phyloP scores from a whole-genome alignment of 2,888 invertebrate genomes.

The Chaitophorus viminalis region DNA sequence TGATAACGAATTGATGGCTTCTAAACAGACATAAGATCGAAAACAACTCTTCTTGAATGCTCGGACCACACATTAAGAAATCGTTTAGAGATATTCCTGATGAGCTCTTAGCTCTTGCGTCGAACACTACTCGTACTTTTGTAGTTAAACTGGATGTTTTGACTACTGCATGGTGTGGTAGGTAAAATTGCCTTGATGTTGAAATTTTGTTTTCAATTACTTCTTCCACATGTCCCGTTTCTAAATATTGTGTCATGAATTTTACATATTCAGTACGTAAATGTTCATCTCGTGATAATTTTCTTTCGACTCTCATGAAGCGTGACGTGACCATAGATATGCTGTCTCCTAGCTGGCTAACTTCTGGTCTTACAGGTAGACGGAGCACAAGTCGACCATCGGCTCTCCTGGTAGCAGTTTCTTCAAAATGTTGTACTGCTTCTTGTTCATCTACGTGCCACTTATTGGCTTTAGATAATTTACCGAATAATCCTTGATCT shows the following conservation, averaged over 20 bases:
- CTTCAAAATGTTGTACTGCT: constrained; percentile 9
- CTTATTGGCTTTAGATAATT: not conserved
- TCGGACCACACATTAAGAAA: constrained; percentile 59
- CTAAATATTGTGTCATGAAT: constrained; percentile 27
- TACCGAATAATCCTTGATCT: no score
- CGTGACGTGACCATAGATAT: not conserved
- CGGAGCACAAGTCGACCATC: not conserved
- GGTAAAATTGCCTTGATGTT: not conserved
- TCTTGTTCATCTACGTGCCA: constrained; percentile 4
- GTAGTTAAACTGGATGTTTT: constrained; percentile 64
- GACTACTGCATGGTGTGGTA: constrained; percentile 65
- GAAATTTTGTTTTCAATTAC: not conserved
- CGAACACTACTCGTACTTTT: constrained; percentile 65
- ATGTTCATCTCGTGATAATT: not conserved
- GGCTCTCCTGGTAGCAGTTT: not conserved
- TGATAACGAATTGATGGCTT: constrained; percentile 56
- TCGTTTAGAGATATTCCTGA: constrained; percentile 59
- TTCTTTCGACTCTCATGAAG: not conserved
- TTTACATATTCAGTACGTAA: not conserved
- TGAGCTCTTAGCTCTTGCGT: constrained; percentile 11
- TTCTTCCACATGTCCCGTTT: constrained; percentile 26
- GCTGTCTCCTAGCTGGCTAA: not conserved
- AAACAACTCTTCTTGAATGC: constrained; percentile 59
- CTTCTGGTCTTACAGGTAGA: not conserved
- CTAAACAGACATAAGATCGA: constrained; percentile 58